Percentiles rank a stretch among this genome's conserved stretches.
Conservation (phyloP, 2,888 invertebrate genomes). For the Dyspetes luteomarginatus region DNA sequence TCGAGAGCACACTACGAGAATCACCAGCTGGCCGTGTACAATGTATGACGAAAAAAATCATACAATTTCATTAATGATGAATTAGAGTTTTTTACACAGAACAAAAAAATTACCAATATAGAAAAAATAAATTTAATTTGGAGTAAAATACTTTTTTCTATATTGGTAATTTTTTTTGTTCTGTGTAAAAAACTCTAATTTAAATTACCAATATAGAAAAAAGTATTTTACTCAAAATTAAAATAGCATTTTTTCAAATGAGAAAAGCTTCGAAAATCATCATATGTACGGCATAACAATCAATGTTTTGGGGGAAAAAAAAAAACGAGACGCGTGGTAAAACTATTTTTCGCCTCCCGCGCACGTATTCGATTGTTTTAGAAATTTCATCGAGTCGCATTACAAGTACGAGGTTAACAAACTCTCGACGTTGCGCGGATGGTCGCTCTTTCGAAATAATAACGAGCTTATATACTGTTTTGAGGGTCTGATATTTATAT, state of each 20-base stretch:
- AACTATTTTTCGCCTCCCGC: too few species aligned
- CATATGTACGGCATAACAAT: too few species aligned
- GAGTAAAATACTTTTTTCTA: not conserved
- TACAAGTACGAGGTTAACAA: constrained; percentile 16
- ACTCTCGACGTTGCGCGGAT: constrained; percentile 3
- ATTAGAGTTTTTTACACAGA: not conserved
- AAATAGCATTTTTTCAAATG: not conserved
- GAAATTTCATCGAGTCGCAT: constrained; percentile 19
- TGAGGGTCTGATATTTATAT: too few species aligned
- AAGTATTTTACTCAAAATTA: not conserved
- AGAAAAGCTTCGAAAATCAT: too few species aligned
- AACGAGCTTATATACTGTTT: not conserved
- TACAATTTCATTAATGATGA: too few species aligned
- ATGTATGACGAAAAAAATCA: too few species aligned
- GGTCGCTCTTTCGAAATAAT: constrained; percentile 18
- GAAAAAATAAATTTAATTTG: not conserved
- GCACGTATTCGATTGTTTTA: constrained; percentile 17
- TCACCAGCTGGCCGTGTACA: too few species aligned
- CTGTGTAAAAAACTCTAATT: not conserved
- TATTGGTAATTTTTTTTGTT: not conserved
- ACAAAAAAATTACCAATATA: too few species aligned
- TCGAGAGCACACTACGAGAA: too few species aligned
- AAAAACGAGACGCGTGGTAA: not conserved
- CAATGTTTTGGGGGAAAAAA: not conserved
- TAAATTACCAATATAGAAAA: not conserved